Evolutionary conservation across 1,140 invertebrate species (phyloP).

Genomic region (Colletes gigas): DNA sequence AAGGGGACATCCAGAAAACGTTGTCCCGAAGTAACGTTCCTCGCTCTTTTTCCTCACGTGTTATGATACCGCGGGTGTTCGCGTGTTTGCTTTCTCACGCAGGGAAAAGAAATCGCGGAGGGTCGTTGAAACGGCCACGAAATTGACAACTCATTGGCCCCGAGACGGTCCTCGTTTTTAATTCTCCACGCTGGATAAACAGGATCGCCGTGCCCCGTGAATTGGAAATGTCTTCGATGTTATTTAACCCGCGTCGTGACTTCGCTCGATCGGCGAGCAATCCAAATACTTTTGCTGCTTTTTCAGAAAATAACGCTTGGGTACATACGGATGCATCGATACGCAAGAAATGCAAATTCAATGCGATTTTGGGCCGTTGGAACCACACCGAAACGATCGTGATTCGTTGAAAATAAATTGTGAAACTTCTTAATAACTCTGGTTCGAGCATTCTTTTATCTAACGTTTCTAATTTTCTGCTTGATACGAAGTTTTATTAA

Average conservation of each 20-base stretch:
- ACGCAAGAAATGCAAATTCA: constrained; percentile 20
- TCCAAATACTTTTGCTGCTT: constrained; percentile 21
- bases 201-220: neutral
- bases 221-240: constrained; percentile 8
- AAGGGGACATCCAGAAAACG: constrained; percentile 41
- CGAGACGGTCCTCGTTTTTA: constrained; percentile 10
- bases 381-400: too few species aligned
- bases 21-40: constrained; percentile 35
- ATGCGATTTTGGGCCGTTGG: neutral
- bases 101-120: constrained; percentile 42
- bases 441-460: neutral
- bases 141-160: constrained; percentile 51
- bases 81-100: constrained; percentile 59
- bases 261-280: neutral
- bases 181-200: constrained; percentile 33
- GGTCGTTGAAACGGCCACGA: constrained; percentile 19
- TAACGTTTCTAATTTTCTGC: too few species aligned
- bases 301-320: constrained; percentile 33
- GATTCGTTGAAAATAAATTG: too few species aligned
- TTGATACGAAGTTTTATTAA: too few species aligned
- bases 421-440: too few species aligned
- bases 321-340: too few species aligned
- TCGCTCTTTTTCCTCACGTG: constrained; percentile 32
- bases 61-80: constrained; percentile 58
- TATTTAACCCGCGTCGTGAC: neutral